These are phyloP conservation scores for Alligator mississippiensis DNA, from an alignment of 2,113 vertebrate species.

Conservation along the genomic window DNA sequence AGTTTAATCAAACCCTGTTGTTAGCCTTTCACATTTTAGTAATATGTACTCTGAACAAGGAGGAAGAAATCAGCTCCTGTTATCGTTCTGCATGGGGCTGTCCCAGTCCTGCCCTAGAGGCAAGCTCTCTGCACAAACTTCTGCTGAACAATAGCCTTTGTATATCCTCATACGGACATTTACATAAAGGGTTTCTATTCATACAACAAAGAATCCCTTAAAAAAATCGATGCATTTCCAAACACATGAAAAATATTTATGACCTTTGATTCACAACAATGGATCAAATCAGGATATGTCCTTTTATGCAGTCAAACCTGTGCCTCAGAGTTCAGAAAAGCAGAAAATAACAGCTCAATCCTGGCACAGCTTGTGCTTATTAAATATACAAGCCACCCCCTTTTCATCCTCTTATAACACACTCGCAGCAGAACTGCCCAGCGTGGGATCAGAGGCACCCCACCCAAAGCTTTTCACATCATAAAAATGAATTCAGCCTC, in stretches of 20 bases:
- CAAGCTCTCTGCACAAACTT: not conserved
- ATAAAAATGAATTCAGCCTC: not conserved
- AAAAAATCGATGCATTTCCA: not conserved
- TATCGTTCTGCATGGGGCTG: not conserved
- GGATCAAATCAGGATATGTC: not conserved
- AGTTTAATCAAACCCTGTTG: not conserved
- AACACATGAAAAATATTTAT: not conserved
- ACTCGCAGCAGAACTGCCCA: slow-evolving; percentile 22
- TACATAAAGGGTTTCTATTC: slow-evolving; percentile 14
- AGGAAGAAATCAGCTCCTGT: not conserved
- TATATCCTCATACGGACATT: not conserved
- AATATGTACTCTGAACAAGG: not conserved
- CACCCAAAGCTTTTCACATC: slow-evolving; percentile 28
- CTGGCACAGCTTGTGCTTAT: not conserved
- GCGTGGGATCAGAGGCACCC: slow-evolving; percentile 39
- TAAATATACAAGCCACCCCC: not conserved
- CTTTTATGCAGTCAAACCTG: not conserved
- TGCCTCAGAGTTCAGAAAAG: not conserved
- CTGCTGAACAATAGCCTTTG: not conserved
- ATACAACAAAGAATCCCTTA: not conserved
- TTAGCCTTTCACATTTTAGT: not conserved
- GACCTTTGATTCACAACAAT: not conserved
- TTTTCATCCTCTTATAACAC: slow-evolving; percentile 22
- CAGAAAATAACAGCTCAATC: not conserved
- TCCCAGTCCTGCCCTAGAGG: not conserved